Evolutionary conservation across 2,888 invertebrate species (phyloP).

Genomic region (Noctua pronuba): DNA sequence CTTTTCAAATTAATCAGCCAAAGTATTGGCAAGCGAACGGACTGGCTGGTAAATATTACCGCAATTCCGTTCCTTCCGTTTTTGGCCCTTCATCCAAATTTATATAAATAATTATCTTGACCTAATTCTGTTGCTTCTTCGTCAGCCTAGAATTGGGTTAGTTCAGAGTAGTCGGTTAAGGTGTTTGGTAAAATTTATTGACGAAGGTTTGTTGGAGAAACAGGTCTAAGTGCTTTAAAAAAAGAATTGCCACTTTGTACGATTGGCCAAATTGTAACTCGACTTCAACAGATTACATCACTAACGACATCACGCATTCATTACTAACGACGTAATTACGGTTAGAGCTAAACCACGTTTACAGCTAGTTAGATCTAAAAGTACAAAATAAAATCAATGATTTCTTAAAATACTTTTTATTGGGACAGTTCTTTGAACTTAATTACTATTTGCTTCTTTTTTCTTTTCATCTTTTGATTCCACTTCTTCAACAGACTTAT

Average conservation of each 20-base stretch:
- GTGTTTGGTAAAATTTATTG: not conserved
- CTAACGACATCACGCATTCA: no score
- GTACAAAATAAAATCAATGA: not conserved
- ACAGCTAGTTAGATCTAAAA: not conserved
- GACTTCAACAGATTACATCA: not conserved
- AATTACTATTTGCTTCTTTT: conserved; percentile 6
- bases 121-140: not conserved
- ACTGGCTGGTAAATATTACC: not conserved
- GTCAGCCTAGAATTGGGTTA: not conserved
- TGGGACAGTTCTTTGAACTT: not conserved
- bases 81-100: not conserved
- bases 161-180: not conserved
- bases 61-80: not conserved
- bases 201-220: not conserved
- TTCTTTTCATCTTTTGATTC: conserved; percentile 24
- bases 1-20: not conserved
- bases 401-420: not conserved
- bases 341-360: not conserved
- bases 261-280: not conserved
- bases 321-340: not conserved
- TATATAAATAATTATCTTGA: not conserved
- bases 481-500: conserved; percentile 1
- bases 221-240: no score
- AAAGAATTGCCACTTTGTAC: no score
- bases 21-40: not conserved